A percentile compares a stretch with the other conserved stretches of the same genome.
Conservation (phyloP, 2,888 invertebrate species). For the Netelia virgata region DNA sequence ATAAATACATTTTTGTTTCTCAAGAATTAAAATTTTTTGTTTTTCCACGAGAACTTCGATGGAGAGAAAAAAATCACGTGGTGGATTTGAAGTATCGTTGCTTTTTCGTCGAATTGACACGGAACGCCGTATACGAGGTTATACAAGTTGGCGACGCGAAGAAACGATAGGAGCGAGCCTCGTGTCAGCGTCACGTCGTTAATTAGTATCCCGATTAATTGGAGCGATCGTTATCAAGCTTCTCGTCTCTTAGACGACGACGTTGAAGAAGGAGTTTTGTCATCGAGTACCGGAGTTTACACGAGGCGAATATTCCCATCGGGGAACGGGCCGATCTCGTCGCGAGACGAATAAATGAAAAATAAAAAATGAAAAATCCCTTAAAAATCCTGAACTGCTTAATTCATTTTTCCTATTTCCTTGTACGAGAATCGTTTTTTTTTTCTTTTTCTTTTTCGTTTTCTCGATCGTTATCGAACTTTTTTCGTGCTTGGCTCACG, state of each 20-base stretch:
- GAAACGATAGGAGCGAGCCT: constrained; percentile 31
- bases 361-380: neutral
- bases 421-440: constrained; percentile 15
- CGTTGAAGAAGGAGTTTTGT: constrained; percentile 65
- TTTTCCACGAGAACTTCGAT: no score
- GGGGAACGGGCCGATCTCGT: no score
- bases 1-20: no score
- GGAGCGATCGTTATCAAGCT: constrained; percentile 67
- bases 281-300: no score
- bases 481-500: constrained; percentile 81
- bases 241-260: constrained; percentile 1
- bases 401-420: no score
- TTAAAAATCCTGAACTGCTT: no score
- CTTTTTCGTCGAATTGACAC: neutral
- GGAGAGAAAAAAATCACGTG: no score
- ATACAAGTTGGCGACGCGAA: constrained; percentile 22
- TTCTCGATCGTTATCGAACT: constrained; percentile 79
- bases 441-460: constrained; percentile 18
- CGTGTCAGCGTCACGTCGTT: constrained; percentile 47
- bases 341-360: neutral
- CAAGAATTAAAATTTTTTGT: no score
- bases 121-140: neutral
- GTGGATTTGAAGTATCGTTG: no score
- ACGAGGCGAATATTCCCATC: no score
- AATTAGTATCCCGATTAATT: constrained; percentile 69